Base-by-base conservation (phyloP, 2,113 vertebrate species). In the Pithys albifrons region DNA sequence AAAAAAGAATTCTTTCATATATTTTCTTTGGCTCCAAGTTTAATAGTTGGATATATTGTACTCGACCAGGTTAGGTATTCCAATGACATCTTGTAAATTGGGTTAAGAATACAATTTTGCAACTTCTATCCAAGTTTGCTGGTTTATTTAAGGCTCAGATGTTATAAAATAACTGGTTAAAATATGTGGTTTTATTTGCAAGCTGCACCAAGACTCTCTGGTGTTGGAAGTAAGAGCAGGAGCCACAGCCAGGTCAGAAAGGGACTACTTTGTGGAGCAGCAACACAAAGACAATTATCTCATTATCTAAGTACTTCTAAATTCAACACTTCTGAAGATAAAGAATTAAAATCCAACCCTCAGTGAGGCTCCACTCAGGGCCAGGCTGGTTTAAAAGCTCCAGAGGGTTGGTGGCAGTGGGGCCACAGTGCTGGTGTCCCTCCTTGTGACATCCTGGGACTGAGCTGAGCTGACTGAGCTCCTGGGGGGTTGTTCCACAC, bases 11-110 rank as follows among this genome's bases (percentile, higher is more conserved):
- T 59, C 51, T 74, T 87, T 27, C 82, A 39, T n/a, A 0, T 66
- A 39, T 81, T 89, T 86, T 8, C 70, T 86, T 48, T 89, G 87
- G 82, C 74, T 96, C 41, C 25, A 4, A 24, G 12, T 88, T 77
- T 69, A 88, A 89, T 14, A 85, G 66, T 25, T 82, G 62, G 45
- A 35, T 54, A 4, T 70, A 20, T 24, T 2, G 4, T 18, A 5
- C 46, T 45, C 1, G 6, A 33, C 45, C 78, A 57, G 66, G 70
- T 17, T 41, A 61, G 76, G 82, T 12, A 33, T 93, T 82, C 61
- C 85, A 79, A 28, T 62, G 72, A 37, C 75, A 23, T 66, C 45
- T 54, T 79, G 55, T 90, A 80, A 92, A 85, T 3, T 9, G 52
- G 61, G 70, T 76, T 81, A 65, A 74, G 88, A 77, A 29, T 13